phyloP scores from a whole-genome alignment of 2,888 invertebrate species.

The Lampropteryx suffumata region DNA sequence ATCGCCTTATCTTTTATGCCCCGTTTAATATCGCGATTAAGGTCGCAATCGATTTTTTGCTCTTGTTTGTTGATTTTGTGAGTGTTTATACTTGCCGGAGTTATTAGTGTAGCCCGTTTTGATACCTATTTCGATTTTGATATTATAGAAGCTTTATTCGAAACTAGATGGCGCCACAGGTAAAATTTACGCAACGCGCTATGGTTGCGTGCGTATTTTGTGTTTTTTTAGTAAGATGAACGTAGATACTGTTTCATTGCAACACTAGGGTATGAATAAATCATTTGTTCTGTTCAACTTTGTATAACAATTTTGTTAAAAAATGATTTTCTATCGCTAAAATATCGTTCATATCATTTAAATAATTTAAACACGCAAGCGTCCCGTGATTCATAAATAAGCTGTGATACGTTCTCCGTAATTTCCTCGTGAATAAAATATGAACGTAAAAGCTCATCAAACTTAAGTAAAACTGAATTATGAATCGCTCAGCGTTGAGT shows the following conservation, averaged over 20 bases:
- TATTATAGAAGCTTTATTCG: too few species aligned
- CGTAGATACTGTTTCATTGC: too few species aligned
- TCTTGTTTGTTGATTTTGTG: slow-evolving; percentile 49
- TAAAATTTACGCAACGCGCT: too few species aligned
- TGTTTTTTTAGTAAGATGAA: too few species aligned
- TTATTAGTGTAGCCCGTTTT: slow-evolving; percentile 34
- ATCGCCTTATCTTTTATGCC: slow-evolving; percentile 56
- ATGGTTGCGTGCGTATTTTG: too few species aligned
- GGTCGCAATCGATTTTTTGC: slow-evolving; percentile 52
- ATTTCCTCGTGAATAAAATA: slow-evolving; percentile 37
- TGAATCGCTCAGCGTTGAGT: slow-evolving; percentile 32
- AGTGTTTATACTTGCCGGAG: slow-evolving; percentile 43
- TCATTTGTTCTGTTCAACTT: too few species aligned
- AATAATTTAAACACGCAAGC: slow-evolving; percentile 20
- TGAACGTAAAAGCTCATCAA: slow-evolving; percentile 36
- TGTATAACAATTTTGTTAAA: background rate
- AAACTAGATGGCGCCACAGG: too few species aligned
- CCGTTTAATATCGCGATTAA: slow-evolving; percentile 56
- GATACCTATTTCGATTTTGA: slow-evolving; percentile 6
- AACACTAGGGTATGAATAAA: too few species aligned
- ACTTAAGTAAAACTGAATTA: slow-evolving; percentile 38
- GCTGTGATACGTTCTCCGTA: slow-evolving; percentile 28
- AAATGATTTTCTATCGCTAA: slow-evolving; percentile 7
- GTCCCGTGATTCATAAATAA: slow-evolving; percentile 29
- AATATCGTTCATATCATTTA: slow-evolving; percentile 20